A percentile compares a stretch with the other conserved stretches of the same genome.
These are phyloP conservation scores for Caenorhabditis macrosperma DNA, from an alignment of 2,888 invertebrate genomes.

Conservation along the genomic window DNA sequence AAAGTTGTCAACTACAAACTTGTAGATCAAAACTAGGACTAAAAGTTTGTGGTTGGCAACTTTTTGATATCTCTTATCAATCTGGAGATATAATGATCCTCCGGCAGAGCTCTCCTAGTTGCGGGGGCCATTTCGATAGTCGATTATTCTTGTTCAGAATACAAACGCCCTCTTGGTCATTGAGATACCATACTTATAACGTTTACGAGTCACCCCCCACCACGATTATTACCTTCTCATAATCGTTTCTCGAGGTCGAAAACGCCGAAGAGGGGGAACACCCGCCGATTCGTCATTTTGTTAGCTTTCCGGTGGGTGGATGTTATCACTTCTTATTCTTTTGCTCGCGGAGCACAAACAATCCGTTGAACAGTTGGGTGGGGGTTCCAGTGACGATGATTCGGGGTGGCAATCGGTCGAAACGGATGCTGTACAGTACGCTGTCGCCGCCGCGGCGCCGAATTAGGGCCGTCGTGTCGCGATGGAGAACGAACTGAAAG, in stretches of 20 bases:
- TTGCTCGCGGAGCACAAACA: background rate
- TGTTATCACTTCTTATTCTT: background rate
- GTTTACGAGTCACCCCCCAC: background rate
- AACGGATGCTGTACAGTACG: background rate
- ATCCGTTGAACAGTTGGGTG: no score
- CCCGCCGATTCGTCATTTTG: background rate
- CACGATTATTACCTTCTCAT: background rate
- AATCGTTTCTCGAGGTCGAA: background rate
- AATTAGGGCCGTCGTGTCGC: background rate
- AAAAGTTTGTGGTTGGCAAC: no score
- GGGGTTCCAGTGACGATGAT: background rate
- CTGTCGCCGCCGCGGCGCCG: background rate
- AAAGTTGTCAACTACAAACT: no score
- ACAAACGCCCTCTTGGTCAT: no score
- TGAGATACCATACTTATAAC: background rate
- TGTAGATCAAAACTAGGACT: no score
- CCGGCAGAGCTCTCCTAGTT: no score
- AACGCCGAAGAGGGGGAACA: background rate
- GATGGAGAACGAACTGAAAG: background rate
- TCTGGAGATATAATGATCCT: no score
- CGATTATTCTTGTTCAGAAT: no score
- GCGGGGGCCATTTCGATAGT: no score
- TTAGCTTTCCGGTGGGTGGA: background rate
- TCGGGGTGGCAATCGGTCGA: background rate
- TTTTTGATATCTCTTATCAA: no score